These are phyloP conservation scores for Torymus texanus DNA, from an alignment of 2,888 invertebrate genomes.

Conservation along the genomic window DNA sequence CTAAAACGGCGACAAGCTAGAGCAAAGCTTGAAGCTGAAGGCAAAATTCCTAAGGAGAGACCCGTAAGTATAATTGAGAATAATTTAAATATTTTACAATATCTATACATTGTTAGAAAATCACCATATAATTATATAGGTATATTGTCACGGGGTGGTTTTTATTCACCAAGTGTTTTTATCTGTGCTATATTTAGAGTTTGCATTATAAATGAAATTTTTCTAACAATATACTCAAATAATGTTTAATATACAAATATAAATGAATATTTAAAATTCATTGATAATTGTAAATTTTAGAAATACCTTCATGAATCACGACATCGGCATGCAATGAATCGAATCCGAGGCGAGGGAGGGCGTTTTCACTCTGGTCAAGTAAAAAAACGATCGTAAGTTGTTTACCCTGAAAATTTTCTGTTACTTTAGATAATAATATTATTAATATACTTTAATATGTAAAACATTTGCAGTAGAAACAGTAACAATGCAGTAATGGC, in stretches of 20 bases:
- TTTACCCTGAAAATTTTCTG: not conserved
- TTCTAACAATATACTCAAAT: no score
- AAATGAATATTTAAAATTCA: no score
- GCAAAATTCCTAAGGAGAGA: conserved; percentile 97
- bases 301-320: conserved; percentile 99
- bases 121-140: no score
- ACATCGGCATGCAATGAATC: conserved; percentile 97
- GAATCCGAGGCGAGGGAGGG: conserved; percentile 97
- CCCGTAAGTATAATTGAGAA: conserved; percentile 78
- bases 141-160: no score
- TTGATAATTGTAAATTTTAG: conserved; percentile 74
- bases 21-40: conserved; percentile 94
- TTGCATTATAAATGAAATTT: no score
- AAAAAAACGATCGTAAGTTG: conserved; percentile 71
- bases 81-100: no score
- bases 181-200: no score
- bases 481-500: conserved; percentile 63
- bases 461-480: conserved; percentile 59
- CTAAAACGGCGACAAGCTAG: conserved; percentile 95
- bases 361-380: conserved; percentile 88
- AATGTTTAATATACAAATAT: no score
- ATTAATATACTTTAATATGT: no score
- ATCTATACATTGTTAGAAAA: no score
- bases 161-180: no score
- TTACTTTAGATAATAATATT: no score